Conservation (phyloP, 2,113 vertebrate species). For the Stigmatopora argus region DNA sequence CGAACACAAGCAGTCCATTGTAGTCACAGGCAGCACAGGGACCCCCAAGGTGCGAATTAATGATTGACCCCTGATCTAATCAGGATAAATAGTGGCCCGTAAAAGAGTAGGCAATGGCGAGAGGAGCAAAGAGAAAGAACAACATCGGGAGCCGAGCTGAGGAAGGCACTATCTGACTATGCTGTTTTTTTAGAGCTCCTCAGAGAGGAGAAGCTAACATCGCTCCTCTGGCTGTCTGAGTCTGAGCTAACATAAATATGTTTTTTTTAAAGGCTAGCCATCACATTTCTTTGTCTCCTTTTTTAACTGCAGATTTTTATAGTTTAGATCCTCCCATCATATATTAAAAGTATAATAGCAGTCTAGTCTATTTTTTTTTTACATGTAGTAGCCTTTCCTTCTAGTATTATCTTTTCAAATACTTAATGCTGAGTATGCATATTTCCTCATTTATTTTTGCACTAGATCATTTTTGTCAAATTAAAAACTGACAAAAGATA, state of each 20-base stretch:
- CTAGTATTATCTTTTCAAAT: neutral
- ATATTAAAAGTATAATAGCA: neutral
- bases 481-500: neutral
- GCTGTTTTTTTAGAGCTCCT: conserved; percentile 59
- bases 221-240: conserved; percentile 46
- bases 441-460: neutral
- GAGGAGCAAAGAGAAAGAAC: conserved; percentile 63
- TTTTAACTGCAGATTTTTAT: conserved; percentile 44
- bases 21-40: conserved; percentile 59
- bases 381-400: too few species aligned
- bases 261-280: conserved; percentile 33
- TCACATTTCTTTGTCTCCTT: conserved; percentile 45
- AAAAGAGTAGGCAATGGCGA: conserved; percentile 65
- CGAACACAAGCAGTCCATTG: conserved; percentile 78
- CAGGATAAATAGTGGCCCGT: conserved; percentile 77
- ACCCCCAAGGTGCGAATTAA: conserved; percentile 82
- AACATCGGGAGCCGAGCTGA: conserved; percentile 57
- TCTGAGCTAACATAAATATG: conserved; percentile 55
- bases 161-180: conserved; percentile 67
- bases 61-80: conserved; percentile 79
- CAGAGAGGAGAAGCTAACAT: conserved; percentile 62
- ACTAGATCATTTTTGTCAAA: neutral
- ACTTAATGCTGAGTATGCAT: neutral
- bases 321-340: conserved; percentile 4
- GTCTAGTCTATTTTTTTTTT: neutral